Percentiles rank a stretch among this genome's conserved stretches.
phyloP scores from a whole-genome alignment of 2,113 vertebrate genomes.

The Rattus norvegicus region DNA sequence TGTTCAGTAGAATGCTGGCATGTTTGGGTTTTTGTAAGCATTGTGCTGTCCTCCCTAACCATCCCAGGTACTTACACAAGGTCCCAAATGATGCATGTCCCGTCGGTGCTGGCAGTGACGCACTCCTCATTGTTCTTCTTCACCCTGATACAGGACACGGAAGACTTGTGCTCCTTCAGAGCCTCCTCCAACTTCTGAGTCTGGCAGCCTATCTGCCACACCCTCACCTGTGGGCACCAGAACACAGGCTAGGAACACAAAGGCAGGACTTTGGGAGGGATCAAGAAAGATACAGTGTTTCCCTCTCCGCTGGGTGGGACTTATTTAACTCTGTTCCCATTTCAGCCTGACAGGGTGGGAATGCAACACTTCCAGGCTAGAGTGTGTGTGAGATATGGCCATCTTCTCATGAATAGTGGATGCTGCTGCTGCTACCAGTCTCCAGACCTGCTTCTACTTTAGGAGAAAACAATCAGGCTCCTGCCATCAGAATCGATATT shows the following conservation, averaged over 20 bases:
- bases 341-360: neutral
- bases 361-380: neutral
- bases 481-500: neutral
- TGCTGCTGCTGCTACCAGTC: neutral
- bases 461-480: neutral
- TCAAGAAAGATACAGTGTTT: neutral
- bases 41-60: neutral
- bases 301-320: neutral
- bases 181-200: slow-evolving; percentile 84
- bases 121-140: slow-evolving; percentile 90
- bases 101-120: slow-evolving; percentile 90
- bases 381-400: neutral
- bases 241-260: neutral
- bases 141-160: slow-evolving; percentile 89
- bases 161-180: slow-evolving; percentile 90
- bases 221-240: slow-evolving; percentile 85
- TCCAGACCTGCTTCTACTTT: neutral
- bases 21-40: too few species aligned
- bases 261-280: neutral
- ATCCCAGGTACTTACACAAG: slow-evolving; percentile 87
- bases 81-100: slow-evolving; percentile 95
- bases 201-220: slow-evolving; percentile 88
- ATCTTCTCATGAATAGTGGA: neutral
- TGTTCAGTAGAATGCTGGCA: neutral
- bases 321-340: neutral